These are phyloP conservation scores for Phaedon cochleariae DNA, from an alignment of 2,888 invertebrate genomes.

Conservation along the genomic window DNA sequence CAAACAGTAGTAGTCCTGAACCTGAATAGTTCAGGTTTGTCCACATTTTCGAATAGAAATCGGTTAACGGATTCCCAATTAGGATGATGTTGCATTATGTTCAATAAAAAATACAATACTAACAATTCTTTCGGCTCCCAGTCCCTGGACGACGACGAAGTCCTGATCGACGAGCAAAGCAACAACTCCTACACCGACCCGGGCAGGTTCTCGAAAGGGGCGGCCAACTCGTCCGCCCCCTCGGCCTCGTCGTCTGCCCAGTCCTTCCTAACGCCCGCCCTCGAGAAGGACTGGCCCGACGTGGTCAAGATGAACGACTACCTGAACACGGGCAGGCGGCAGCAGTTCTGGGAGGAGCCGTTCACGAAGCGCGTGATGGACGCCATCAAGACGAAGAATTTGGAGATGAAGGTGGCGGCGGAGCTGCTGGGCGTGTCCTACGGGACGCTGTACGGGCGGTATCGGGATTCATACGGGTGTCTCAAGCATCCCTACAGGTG, in stretches of 20 bases:
- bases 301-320: constrained; percentile 90
- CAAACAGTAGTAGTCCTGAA: no score
- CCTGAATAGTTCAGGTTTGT: no score
- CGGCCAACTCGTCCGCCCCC: constrained; percentile 31
- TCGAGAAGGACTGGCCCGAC: constrained; percentile 66
- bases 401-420: constrained; percentile 94
- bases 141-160: constrained; percentile 48
- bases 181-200: constrained; percentile 46
- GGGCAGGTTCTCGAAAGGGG: constrained; percentile 17
- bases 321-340: constrained; percentile 82
- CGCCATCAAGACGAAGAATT: constrained; percentile 86
- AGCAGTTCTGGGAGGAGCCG: constrained; percentile 93
- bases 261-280: constrained; percentile 57
- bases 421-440: constrained; percentile 90
- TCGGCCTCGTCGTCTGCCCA: constrained; percentile 51
- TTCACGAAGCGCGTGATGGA: constrained; percentile 90
- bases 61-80: no score
- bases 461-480: constrained; percentile 88
- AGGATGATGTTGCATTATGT: no score
- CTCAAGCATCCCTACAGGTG: constrained; percentile 88
- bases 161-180: constrained; percentile 47
- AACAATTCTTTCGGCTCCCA: no score
- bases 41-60: no score
- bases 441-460: constrained; percentile 88
- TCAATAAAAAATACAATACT: no score